These are phyloP conservation scores for Diadophis punctatus DNA, from an alignment of 2,113 vertebrate genomes.

Conservation along the genomic window DNA sequence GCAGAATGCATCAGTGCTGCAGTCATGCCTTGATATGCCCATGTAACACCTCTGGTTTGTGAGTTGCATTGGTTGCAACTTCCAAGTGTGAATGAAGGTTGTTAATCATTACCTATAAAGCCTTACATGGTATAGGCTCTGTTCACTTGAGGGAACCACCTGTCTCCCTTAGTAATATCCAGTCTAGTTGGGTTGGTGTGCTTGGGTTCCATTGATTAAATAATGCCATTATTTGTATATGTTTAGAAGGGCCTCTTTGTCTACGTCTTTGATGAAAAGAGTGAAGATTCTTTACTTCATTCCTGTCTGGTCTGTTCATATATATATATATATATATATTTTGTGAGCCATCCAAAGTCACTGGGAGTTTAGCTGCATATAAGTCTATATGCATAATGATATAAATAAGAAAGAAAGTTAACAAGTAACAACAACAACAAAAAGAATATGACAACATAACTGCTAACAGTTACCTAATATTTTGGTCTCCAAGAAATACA, in stretches of 20 bases:
- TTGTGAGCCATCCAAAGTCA: neutral
- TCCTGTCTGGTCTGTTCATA: neutral
- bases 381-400: neutral
- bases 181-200: neutral
- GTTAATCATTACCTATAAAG: neutral
- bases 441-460: neutral
- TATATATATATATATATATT: no score
- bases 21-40: neutral
- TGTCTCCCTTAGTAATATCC: neutral
- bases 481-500: neutral
- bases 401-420: neutral
- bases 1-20: neutral
- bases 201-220: neutral
- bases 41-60: neutral
- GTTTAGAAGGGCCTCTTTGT: neutral
- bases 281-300: neutral
- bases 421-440: neutral
- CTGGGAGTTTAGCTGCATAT: neutral
- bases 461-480: neutral
- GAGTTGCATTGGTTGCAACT: neutral
- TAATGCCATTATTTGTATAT: no score
- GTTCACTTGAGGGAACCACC: neutral
- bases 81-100: neutral
- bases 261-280: neutral
- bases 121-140: neutral